Evolutionary conservation across 2,113 vertebrate species (phyloP).

Genomic region (Vombatus ursinus): DNA sequence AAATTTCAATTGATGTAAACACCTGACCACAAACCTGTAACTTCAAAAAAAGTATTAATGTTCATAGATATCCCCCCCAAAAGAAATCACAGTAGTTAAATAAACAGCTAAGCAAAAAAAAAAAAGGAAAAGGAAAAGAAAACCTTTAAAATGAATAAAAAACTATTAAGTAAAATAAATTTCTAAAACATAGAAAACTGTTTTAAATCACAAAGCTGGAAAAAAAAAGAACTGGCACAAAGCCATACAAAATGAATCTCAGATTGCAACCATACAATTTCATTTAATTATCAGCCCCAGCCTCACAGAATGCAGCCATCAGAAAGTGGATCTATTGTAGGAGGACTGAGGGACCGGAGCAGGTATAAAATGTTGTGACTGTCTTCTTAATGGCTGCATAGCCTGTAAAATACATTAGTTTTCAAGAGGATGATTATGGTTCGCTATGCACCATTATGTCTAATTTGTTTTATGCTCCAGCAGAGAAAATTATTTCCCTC

Average conservation of each 20-base stretch:
- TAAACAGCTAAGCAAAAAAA: not conserved
- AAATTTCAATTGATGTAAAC: not conserved
- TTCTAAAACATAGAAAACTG: slow-evolving; percentile 23
- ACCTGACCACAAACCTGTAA: not conserved
- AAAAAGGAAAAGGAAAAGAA: not conserved
- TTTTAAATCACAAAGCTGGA: slow-evolving; percentile 43
- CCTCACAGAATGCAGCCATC: slow-evolving; percentile 70
- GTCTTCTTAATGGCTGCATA: slow-evolving; percentile 78
- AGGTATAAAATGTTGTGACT: slow-evolving; percentile 80
- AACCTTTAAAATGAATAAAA: slow-evolving; percentile 8
- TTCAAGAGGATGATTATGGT: slow-evolving; percentile 80
- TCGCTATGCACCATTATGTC: slow-evolving; percentile 81
- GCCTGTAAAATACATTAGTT: slow-evolving; percentile 77
- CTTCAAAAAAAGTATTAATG: not conserved
- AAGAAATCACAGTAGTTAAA: not conserved
- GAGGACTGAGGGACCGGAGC: slow-evolving; percentile 59
- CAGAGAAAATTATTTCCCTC: slow-evolving; percentile 83
- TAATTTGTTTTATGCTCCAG: slow-evolving; percentile 84
- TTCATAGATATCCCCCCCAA: not conserved
- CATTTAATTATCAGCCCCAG: slow-evolving; percentile 73
- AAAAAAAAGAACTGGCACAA: slow-evolving; percentile 46
- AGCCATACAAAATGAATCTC: slow-evolving; percentile 64
- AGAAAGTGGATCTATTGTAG: slow-evolving; percentile 62
- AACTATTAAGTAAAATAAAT: slow-evolving; percentile 51
- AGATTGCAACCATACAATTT: slow-evolving; percentile 69